Percentiles rank a stretch among this genome's conserved stretches.
Evolutionary conservation across 1,140 invertebrate species (phyloP).

Genomic region (Druon quercuslanigerum): DNA sequence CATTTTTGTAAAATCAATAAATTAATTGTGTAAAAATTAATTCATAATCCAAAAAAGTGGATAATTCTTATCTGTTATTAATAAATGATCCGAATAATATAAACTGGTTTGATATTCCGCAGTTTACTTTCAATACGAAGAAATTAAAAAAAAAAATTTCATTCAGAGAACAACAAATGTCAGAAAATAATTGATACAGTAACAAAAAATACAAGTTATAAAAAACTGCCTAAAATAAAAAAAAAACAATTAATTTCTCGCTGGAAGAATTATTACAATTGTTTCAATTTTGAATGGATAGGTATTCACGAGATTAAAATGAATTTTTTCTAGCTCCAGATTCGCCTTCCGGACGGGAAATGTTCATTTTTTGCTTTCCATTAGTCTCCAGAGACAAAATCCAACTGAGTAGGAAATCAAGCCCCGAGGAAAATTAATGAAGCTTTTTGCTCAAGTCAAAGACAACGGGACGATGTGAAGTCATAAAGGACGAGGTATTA

Average conservation of each 20-base stretch:
- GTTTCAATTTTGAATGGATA: slow-evolving; percentile 4
- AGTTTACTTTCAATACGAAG: no score
- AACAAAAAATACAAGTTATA: no score
- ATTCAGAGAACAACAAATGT: no score
- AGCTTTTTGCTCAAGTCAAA: slow-evolving; percentile 16
- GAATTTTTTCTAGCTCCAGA: background rate
- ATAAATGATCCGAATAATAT: no score
- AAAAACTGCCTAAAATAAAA: background rate
- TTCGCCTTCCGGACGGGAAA: background rate
- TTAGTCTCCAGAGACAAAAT: background rate
- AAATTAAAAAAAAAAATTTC: no score
- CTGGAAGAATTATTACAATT: background rate
- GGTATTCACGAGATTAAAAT: background rate
- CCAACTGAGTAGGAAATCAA: slow-evolving; percentile 15
- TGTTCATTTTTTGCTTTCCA: slow-evolving; percentile 9
- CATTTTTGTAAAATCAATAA: no score
- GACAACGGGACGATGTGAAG: background rate
- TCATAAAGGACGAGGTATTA: slow-evolving; percentile 7
- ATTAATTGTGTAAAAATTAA: no score
- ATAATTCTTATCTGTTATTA: no score
- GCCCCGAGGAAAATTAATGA: slow-evolving; percentile 18
- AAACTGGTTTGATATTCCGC: no score
- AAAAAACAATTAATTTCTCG: background rate
- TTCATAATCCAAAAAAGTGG: no score
- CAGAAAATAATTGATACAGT: no score